These are phyloP conservation scores for Gonatopus flavifemur DNA, from an alignment of 1,140 invertebrate genomes.

Conservation along the genomic window DNA sequence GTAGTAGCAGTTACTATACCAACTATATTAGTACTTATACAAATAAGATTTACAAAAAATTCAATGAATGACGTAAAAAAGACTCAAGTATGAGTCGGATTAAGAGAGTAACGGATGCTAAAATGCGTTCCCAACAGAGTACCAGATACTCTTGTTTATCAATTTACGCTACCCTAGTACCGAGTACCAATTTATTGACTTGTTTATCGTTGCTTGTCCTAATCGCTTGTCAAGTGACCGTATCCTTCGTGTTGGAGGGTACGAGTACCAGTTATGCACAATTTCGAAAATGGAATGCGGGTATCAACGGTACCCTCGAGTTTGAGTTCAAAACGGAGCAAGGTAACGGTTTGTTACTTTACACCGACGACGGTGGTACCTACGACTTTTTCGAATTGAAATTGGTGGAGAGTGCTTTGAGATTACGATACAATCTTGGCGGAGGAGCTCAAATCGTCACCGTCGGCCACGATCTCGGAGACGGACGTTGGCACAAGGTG, in stretches of 20 bases:
- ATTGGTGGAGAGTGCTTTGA: conserved; percentile 85
- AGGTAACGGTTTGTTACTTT: conserved; percentile 84
- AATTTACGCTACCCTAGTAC: no score
- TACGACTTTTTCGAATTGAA: conserved; percentile 96
- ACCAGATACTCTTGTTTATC: no score
- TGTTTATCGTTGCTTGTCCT: no score
- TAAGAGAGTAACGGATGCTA: no score
- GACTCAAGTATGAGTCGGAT: no score
- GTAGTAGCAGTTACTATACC: no score
- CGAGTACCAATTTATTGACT: no score
- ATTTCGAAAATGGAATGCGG: conserved; percentile 87
- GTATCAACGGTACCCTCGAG: conserved; percentile 82
- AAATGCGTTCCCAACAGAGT: no score
- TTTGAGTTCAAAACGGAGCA: conserved; percentile 91
- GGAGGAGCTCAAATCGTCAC: conserved; percentile 85
- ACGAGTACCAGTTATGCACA: conserved; percentile 84
- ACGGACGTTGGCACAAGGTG: conserved; percentile 90
- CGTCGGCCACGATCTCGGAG: conserved; percentile 81
- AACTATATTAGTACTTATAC: no score
- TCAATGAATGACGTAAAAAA: no score
- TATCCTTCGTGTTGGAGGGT: conserved; percentile 76
- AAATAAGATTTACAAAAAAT: no score
- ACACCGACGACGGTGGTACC: conserved; percentile 91
- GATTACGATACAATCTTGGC: conserved; percentile 84
- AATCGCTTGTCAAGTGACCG: conserved; percentile 28